phyloP scores from a whole-genome alignment of 2,888 invertebrate genomes.

The Notodonta dromedarius region DNA sequence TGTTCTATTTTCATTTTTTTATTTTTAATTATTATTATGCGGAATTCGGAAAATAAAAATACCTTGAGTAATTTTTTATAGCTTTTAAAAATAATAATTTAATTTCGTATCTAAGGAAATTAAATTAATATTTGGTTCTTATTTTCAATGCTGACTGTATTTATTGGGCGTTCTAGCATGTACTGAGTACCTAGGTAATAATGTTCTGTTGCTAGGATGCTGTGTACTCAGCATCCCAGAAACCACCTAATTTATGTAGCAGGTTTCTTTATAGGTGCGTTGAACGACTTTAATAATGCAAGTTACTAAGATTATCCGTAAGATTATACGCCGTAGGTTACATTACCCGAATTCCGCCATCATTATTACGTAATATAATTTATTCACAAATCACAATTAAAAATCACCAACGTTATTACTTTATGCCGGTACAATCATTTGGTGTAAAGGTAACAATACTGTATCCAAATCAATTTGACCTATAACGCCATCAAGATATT shows the following conservation, averaged over 20 bases:
- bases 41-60: neutral
- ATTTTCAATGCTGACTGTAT: too few relatives aligned
- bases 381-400: constrained; percentile 30
- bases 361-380: constrained; percentile 8
- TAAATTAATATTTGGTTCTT: too few relatives aligned
- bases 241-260: too few relatives aligned
- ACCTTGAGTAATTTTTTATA: neutral
- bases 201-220: too few relatives aligned
- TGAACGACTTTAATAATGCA: too few relatives aligned
- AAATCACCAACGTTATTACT: constrained; percentile 33
- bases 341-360: neutral
- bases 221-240: too few relatives aligned
- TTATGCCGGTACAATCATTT: constrained; percentile 46
- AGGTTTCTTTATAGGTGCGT: too few relatives aligned
- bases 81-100: neutral
- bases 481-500: neutral
- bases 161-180: too few relatives aligned
- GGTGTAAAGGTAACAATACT: constrained; percentile 24
- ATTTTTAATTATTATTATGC: constrained; percentile 9
- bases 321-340: too few relatives aligned
- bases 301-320: too few relatives aligned
- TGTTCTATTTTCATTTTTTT: constrained; percentile 21
- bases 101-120: too few relatives aligned
- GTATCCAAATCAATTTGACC: constrained; percentile 11
- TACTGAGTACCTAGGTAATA: too few relatives aligned